Evolutionary conservation across 1,140 invertebrate genomes (phyloP).

Genomic region (Cotesia vestalis): DNA sequence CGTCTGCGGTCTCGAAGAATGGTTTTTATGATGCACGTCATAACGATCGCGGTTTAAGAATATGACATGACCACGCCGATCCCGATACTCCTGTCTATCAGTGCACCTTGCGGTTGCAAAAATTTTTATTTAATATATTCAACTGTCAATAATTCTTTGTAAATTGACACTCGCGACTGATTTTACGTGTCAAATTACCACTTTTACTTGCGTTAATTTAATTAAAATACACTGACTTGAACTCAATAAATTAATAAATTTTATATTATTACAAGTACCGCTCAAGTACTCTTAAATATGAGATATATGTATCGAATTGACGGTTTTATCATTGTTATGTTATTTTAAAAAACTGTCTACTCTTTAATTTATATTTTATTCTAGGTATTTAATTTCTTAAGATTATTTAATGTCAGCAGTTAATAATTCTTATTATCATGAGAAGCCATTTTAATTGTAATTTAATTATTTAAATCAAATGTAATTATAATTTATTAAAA

Average conservation of each 20-base stretch:
- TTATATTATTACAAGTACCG: background rate
- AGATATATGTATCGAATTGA: too few species aligned
- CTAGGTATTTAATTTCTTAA: too few species aligned
- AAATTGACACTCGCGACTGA: slow-evolving; percentile 56
- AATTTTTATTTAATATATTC: slow-evolving; percentile 20
- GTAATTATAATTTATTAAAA: too few species aligned
- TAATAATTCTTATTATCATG: too few species aligned
- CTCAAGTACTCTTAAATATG: too few species aligned
- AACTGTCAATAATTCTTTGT: slow-evolving; percentile 47
- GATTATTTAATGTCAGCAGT: too few species aligned
- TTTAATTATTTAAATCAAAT: too few species aligned
- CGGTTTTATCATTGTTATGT: too few species aligned
- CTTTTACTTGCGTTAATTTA: slow-evolving; percentile 39
- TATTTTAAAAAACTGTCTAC: too few species aligned
- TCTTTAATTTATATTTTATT: too few species aligned
- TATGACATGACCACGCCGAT: slow-evolving; percentile 7
- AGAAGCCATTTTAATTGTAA: too few species aligned
- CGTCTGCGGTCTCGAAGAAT: slow-evolving; percentile 1
- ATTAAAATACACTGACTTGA: slow-evolving; percentile 1
- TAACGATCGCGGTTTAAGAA: slow-evolving; percentile 1
- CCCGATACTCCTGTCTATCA: slow-evolving; percentile 16
- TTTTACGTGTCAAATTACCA: slow-evolving; percentile 60
- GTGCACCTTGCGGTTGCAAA: slow-evolving; percentile 38
- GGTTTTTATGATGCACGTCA: slow-evolving; percentile 4
- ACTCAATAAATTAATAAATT: background rate